Base-by-base conservation (phyloP, 2,888 invertebrate genomes). In the Macrosoma leucophasiata region DNA sequence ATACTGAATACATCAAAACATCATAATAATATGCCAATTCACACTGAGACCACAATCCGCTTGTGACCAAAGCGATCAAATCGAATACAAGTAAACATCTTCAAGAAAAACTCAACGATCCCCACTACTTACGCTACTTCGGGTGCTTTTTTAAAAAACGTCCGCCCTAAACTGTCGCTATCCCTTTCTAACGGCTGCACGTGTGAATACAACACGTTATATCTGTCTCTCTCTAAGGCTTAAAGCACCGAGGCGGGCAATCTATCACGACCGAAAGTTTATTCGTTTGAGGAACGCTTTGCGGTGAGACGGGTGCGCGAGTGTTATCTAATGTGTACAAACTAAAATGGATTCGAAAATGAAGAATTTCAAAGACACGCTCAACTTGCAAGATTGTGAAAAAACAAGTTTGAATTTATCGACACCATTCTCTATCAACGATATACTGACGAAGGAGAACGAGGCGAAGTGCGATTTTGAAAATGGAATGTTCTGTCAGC, bases 361-460 rank as follows among this genome's bases (percentile, higher is more conserved):
- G 32, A 79, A 77, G 52, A 67, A 56, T 43, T 74, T 64, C 45
- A 75, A 73, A 51, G 73, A 77, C 28, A 50, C 71, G 3, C 43
- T 70, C 28, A 55, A 61, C 3, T 62, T 75, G 36, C 71, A 70
- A 58, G 79, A 82, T 20, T 70, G 81, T 65, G 81, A 82, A 44
- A 82, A 81, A 48, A 73, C 73, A 1, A 73, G 52, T 55, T 55
- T 79, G 41, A 78, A 53, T 59, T 55, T 81, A 42, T 77, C 86
- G 6, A 91, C 91, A 6, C 91, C 91, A 18, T 91, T 91, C 69
- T 91, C 90, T 6, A 91, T 91, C 33, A 90, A 91, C 52, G 91
- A 91, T 55, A 91, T 91, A 62, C 68, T 91, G 56, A 89, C 88
- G n/a, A 82, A 77, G 46, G 87, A 84, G 57, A 81, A 77, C 30